Conservation (phyloP, 1,140 invertebrate genomes). For the Drosophila aff. region DNA sequence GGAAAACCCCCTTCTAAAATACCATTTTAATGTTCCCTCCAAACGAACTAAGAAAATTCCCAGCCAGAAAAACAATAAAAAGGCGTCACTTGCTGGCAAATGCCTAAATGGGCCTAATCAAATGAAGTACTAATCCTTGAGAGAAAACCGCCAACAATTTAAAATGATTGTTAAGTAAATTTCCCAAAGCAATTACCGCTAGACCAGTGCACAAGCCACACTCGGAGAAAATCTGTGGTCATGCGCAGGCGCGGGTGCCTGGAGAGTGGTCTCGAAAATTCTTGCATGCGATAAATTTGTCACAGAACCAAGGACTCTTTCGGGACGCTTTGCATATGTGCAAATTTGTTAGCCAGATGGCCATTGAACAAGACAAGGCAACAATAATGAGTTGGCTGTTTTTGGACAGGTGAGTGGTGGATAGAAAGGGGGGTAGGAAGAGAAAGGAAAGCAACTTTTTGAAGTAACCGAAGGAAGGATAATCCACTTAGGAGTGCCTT, state of each 20-base stretch:
- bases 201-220: constrained; percentile 12
- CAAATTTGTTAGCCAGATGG: constrained; percentile 41
- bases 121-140: constrained; percentile 81
- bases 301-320: constrained; percentile 34
- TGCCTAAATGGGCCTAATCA: constrained; percentile 72
- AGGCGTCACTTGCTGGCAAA: constrained; percentile 35
- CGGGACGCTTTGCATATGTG: constrained; percentile 58
- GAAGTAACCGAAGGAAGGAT: constrained; percentile 53
- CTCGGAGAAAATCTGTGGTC: constrained; percentile 11
- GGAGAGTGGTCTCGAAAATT: constrained; percentile 8
- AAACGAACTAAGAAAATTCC: constrained; percentile 63
- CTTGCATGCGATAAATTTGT: constrained; percentile 70
- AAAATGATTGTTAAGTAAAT: constrained; percentile 82
- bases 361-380: constrained; percentile 62
- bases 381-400: constrained; percentile 62
- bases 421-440: too few relatives aligned
- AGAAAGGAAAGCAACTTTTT: constrained; percentile 26
- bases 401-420: constrained; percentile 1
- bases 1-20: neutral
- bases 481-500: constrained; percentile 67
- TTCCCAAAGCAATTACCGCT: constrained; percentile 80
- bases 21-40: constrained; percentile 40
- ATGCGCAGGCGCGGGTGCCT: constrained; percentile 43
- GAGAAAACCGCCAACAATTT: constrained; percentile 81
- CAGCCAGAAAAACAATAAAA: constrained; percentile 67